Evolutionary conservation across 2,797 vertebrate species (phyloP), one percentile per base, ranked within the genome.

Genomic region (Chloroceryle amazona): DNA sequence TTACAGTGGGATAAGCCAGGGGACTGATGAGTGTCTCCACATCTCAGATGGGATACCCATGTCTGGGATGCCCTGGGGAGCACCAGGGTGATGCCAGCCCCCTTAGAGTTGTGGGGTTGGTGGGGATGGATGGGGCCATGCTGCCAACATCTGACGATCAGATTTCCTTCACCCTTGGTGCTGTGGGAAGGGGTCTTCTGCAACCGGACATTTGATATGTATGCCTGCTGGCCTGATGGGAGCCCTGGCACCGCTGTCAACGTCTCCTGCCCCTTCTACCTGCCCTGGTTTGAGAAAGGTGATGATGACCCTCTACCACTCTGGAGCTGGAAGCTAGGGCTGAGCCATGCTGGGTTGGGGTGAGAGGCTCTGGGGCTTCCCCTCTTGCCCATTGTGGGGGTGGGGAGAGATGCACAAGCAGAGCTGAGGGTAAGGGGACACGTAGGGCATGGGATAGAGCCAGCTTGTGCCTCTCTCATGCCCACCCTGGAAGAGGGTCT

Each of bases 201-300:
- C 93, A 99, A 99, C 95, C 98, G 99, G 86, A 99, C 98, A 0
- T 99, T 99, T 51, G 99, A 99, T 96, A 98, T 98, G 96, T 99
- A 99, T 1, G 99, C 98, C 82, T 99, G 99, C 96, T 99, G 99
- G 99, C 99, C 99, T 0, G 99, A 99, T 18, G 99, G 99, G 55
- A 97, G 92, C 37, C 98, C 99, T 1, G 99, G 98, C 83, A 97
- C 98, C 9, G 80, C 96, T 0, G 98, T 99, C 93, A 99, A 99
- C 3, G 96, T 99, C 37, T 98, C 99, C 86, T 99, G 99, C 91
- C 99, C 99, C 26, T 99, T 98, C 98, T 99, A 99, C 91, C 96
- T 99, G 93, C 99, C 99, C 46, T 99, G 99, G 99, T 97, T 99
- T 90, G 97, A 61, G 55, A 98, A 99, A 99, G 99, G 99, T 99